Evolutionary conservation across 2,113 vertebrate genomes (phyloP).

Genomic region (Brachionichthys hirsutus): DNA sequence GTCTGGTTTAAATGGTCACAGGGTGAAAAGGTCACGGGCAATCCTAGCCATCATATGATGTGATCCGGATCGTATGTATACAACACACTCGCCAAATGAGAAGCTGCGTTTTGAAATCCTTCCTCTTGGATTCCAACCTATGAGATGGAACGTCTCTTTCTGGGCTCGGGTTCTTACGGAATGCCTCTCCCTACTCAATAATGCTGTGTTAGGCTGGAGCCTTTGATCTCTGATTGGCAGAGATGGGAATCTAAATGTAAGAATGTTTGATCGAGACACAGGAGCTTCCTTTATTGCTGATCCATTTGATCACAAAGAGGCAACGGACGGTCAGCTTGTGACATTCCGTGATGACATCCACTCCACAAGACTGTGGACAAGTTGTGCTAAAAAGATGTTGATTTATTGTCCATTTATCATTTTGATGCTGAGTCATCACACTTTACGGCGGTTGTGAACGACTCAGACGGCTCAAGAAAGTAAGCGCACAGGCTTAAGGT

Average conservation of each 20-base stretch:
- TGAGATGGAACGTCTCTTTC: slow-evolving; percentile 31
- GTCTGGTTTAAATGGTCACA: slow-evolving; percentile 27
- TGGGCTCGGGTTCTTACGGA: slow-evolving; percentile 35
- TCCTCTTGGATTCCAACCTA: slow-evolving; percentile 23
- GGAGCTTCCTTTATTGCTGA: slow-evolving; percentile 29
- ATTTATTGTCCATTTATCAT: slow-evolving; percentile 24
- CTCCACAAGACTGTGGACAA: slow-evolving; percentile 10
- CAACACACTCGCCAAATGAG: neutral
- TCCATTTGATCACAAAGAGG: slow-evolving; percentile 30
- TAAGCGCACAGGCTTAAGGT: slow-evolving; percentile 21
- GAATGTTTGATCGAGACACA: slow-evolving; percentile 44
- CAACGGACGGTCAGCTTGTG: slow-evolving; percentile 19
- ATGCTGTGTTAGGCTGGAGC: slow-evolving; percentile 31
- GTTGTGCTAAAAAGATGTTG: slow-evolving; percentile 4
- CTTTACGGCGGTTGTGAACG: slow-evolving; percentile 34
- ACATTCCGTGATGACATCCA: slow-evolving; percentile 17
- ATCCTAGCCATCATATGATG: slow-evolving; percentile 2
- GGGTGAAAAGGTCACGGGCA: slow-evolving; percentile 23
- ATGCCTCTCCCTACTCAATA: slow-evolving; percentile 35
- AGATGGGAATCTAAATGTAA: slow-evolving; percentile 46
- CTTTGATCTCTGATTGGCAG: slow-evolving; percentile 50
- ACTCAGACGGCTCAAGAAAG: slow-evolving; percentile 24
- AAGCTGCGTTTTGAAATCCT: slow-evolving; percentile 23
- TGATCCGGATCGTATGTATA: neutral
- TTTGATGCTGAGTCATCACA: slow-evolving; percentile 36